Conservation (phyloP, 2,113 vertebrate genomes). For the Chionodraco myersi region DNA sequence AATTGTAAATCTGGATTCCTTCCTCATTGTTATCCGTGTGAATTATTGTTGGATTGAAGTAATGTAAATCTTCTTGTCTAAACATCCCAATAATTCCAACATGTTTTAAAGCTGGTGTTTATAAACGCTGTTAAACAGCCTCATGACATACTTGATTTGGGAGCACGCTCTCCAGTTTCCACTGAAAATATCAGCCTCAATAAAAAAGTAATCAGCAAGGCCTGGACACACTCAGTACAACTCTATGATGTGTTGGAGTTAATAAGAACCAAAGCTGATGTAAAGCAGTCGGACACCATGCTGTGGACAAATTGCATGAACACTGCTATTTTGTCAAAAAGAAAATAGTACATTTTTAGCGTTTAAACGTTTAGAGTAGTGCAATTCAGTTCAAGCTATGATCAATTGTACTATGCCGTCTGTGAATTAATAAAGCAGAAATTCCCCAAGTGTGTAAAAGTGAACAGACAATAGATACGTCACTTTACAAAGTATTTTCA, state of each 20-base stretch:
- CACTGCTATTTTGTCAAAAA: background rate
- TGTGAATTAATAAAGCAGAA: background rate
- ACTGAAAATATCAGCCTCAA: constrained; percentile 47
- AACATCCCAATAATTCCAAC: background rate
- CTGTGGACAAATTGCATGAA: constrained; percentile 2
- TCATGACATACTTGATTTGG: constrained; percentile 33
- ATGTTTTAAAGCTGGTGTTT: constrained; percentile 8
- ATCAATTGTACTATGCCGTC: background rate
- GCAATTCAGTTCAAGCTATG: background rate
- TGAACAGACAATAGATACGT: background rate
- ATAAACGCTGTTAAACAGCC: constrained; percentile 20
- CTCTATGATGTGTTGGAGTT: constrained; percentile 34
- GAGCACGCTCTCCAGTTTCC: constrained; percentile 28
- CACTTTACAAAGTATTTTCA: constrained; percentile 8
- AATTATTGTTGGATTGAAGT: background rate
- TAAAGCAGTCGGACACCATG: constrained; percentile 27
- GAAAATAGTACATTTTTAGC: too few species aligned
- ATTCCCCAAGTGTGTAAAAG: constrained; percentile 14
- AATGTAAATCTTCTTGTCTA: background rate
- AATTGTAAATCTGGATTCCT: background rate
- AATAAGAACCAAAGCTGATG: constrained; percentile 29
- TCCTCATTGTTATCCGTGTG: background rate
- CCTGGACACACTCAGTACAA: constrained; percentile 54
- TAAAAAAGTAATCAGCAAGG: constrained; percentile 54
- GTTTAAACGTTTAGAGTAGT: background rate